Evolutionary conservation across 2,113 vertebrate species (phyloP), one percentile per base, ranked within the genome.

Genomic region (Ibidorhyncha struthersii): DNA sequence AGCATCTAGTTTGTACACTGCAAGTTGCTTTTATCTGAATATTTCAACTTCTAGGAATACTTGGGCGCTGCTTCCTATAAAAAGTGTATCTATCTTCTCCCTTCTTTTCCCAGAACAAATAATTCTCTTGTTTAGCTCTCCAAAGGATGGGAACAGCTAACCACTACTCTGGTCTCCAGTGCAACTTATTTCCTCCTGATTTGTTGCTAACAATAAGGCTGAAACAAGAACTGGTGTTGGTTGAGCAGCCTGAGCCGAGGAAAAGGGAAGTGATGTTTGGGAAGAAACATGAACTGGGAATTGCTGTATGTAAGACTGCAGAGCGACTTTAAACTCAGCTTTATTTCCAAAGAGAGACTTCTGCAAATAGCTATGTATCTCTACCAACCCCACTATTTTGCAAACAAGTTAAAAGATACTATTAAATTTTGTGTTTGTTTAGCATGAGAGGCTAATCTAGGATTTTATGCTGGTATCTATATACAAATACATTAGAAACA

Each of bases 31-130:
- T 63, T 47, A 53, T 80, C 41, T 34, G 41, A 40, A 16, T 26
- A 50, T 69, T 94, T 71, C 6, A 76, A 15, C 16, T 69, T 22
- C 34, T 55, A 9, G n/a, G 25, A 86, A 50, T 29, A 15, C 8
- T 22, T 38, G 45, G 13, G 26, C 1, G 0, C 25, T 72, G 20
- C 8, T 50, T 76, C 32, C 61, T 70, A 0, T 62, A 34, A 27
- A 93, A 73, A 49, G 1, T 6, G 0, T 12, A 4, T 45, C 4
- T 40, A 0, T 50, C 10, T 77, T 50, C 14, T 38, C 27, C 29
- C 34, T 63, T 3, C 49, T 80, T 94, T 59, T 59, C 53, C 26
- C 49, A 22, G 30, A 49, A 40, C 5, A 71, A 78, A 10, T 30
- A 38, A 47, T 59, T 58, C 9, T 50, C 14, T 12, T 36, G 3